phyloP scores from a whole-genome alignment of 2,888 invertebrate species.

The Synanthedon vespiformis region DNA sequence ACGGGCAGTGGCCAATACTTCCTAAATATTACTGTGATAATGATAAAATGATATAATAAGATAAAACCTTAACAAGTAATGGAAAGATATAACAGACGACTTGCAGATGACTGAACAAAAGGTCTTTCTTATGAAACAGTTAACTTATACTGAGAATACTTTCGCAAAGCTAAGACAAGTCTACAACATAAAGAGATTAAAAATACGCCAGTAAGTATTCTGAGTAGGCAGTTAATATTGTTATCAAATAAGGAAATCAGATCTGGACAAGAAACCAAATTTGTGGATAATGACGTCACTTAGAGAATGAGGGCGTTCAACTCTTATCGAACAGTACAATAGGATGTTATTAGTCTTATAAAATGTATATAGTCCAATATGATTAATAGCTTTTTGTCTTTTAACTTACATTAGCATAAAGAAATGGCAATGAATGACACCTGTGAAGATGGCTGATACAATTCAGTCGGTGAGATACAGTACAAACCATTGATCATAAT shows the following conservation, averaged over 20 bases:
- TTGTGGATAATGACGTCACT: slow-evolving; percentile 20
- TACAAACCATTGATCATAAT: not conserved
- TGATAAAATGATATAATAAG: too few relatives aligned
- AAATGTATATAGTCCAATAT: slow-evolving; percentile 7
- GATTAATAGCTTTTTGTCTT: slow-evolving; percentile 17
- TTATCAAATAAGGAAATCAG: slow-evolving; percentile 1
- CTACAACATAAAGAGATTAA: too few relatives aligned
- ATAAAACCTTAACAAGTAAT: too few relatives aligned
- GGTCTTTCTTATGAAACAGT: too few relatives aligned
- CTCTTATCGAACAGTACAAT: slow-evolving; percentile 9
- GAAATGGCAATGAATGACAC: slow-evolving; percentile 11
- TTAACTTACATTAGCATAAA: slow-evolving; percentile 5
- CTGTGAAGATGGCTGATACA: slow-evolving; percentile 16
- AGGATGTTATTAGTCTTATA: slow-evolving; percentile 8
- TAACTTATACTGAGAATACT: too few relatives aligned
- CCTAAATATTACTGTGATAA: too few relatives aligned
- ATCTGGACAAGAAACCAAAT: slow-evolving; percentile 18
- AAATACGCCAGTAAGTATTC: not conserved
- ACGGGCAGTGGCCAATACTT: too few relatives aligned
- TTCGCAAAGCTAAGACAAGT: too few relatives aligned
- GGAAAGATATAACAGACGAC: too few relatives aligned
- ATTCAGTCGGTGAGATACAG: slow-evolving; percentile 12
- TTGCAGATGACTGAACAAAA: too few relatives aligned
- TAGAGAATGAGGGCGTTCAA: slow-evolving; percentile 23
- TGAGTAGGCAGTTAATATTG: not conserved